Evolutionary conservation across 2,888 invertebrate genomes (phyloP), one percentile per base, ranked within the genome.

Genomic region (Drepana falcataria): DNA sequence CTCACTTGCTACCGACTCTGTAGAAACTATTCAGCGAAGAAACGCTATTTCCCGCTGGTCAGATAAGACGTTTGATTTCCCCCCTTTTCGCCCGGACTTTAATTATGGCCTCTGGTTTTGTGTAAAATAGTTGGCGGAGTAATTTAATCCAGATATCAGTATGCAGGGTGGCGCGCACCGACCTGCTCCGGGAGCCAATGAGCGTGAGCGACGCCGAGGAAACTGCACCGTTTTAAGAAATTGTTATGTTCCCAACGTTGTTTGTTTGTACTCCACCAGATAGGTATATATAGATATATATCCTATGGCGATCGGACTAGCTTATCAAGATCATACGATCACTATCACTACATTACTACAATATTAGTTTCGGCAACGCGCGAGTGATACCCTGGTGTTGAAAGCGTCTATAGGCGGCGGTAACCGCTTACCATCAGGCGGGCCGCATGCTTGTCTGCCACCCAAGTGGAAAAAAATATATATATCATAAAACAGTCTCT

Each of bases 61-160:
- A 89, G 91, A 91, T 91, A 91, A 91, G 91, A 83, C 91, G 89
- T 89, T 87, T 89, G 89, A 91, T 90, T 88, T 85, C 81, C 82
- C 85, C 83, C 81, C 86, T 89, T 88, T 87, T 85, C 83, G 77
- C 79, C 73, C 73, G 84, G 87, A 83, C 86, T 90, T 91, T 91
- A 91, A 91, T 91, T 91, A 89, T 89, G 80, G 90, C 86, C 87
- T 73, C 82, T 77, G 85, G 89, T 90, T 87, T 89, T 88, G 90
- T 90, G 89, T 90, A 87, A 90, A 90, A 89, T 90, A 90, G 90
- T 91, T 90, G 83, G 80, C 65, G 73, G 81, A 87, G 89, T 89
- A 89, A 91, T 90, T 90, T 89, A 88, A 89, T 86, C 87, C 79
- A 59, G 79, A 73, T 82, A 87, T 85, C 82, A 85, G 89, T 87